Conservation (phyloP, 2,113 vertebrate genomes). For the Acrocephalus arundinaceus region DNA sequence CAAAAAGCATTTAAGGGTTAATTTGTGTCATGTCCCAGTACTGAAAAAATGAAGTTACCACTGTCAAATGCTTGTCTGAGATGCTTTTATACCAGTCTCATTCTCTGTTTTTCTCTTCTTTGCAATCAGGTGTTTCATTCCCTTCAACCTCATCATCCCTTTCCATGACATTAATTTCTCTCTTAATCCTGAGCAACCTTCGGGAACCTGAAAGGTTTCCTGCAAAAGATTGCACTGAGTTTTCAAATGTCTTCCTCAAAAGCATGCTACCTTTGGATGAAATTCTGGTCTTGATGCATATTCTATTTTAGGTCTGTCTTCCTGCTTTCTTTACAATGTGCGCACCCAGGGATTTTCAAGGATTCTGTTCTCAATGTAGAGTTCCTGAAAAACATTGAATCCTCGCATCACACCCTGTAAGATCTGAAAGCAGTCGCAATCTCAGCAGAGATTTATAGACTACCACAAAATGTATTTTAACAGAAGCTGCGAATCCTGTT, state of each 20-base stretch:
- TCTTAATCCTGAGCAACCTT: conserved; percentile 30
- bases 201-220: background rate
- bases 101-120: conserved; percentile 1
- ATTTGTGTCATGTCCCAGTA: background rate
- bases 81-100: background rate
- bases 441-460: conserved; percentile 37
- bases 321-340: background rate
- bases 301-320: conserved; percentile 38
- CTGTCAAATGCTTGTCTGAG: background rate
- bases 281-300: conserved; percentile 19
- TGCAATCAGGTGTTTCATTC: background rate
- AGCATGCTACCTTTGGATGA: background rate
- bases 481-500: background rate
- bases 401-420: background rate
- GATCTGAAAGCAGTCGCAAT: conserved; percentile 16
- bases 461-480: conserved; percentile 33
- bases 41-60: background rate
- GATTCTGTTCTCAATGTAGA: conserved; percentile 30
- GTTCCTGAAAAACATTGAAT: conserved; percentile 28
- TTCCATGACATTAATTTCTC: background rate
- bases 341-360: conserved; percentile 22
- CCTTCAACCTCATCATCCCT: conserved; percentile 1
- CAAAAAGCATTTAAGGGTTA: background rate
- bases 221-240: background rate
- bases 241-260: conserved; percentile 26